These are phyloP conservation scores for Corapipo altera DNA, from an alignment of 2,113 vertebrate species.

Conservation along the genomic window DNA sequence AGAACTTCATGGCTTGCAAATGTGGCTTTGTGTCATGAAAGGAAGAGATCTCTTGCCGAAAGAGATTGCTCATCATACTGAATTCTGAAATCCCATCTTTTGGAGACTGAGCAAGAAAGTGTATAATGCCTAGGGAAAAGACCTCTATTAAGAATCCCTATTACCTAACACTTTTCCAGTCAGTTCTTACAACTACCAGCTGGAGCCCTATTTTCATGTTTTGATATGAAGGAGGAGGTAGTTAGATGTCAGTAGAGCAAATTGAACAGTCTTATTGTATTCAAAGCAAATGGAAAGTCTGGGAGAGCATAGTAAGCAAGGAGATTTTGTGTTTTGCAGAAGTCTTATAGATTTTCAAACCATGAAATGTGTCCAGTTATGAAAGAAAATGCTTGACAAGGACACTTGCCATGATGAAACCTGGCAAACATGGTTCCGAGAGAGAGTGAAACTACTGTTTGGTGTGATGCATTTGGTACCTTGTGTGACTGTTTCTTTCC, in stretches of 20 bases:
- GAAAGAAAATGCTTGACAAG: background rate
- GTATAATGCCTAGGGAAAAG: background rate
- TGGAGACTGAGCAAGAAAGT: background rate
- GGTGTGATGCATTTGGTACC: background rate
- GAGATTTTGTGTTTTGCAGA: background rate
- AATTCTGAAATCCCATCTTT: background rate
- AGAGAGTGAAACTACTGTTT: background rate
- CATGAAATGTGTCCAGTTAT: background rate
- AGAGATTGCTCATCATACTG: background rate
- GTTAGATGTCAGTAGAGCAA: background rate
- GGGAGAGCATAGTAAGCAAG: background rate
- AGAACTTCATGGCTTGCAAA: background rate
- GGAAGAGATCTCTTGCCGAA: background rate
- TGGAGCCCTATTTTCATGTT: background rate
- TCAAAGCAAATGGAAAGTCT: background rate
- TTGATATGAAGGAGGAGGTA: background rate
- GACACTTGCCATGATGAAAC: background rate
- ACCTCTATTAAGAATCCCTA: background rate
- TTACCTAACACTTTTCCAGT: background rate
- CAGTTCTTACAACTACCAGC: background rate
- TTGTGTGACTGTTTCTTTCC: background rate
- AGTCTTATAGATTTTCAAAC: background rate
- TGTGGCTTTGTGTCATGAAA: background rate
- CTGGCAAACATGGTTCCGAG: background rate
- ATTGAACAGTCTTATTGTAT: background rate